A percentile compares a stretch with the other conserved stretches of the same genome.
Evolutionary conservation across 2,797 vertebrate genomes (phyloP).

Genomic region (Nyctalus aviator): DNA sequence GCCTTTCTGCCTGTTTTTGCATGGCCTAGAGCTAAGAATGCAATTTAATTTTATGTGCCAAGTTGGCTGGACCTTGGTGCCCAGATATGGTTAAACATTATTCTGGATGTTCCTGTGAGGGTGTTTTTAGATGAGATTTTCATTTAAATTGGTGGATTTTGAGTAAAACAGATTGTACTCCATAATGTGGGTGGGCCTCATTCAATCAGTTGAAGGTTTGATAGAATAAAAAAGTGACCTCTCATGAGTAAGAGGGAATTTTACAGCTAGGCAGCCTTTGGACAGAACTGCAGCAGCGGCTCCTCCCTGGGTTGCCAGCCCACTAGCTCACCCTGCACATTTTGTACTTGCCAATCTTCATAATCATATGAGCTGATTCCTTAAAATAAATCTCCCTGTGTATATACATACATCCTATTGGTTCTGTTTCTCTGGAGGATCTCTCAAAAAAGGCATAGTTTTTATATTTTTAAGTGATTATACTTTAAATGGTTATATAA

Average conservation of each 20-base stretch:
- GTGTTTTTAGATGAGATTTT: neutral
- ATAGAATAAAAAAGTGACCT: neutral
- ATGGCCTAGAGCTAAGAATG: neutral
- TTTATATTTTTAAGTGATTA: conserved; percentile 20
- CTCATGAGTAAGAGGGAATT: neutral
- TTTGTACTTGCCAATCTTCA: neutral
- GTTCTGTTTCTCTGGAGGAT: conserved; percentile 4
- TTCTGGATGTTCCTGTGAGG: neutral
- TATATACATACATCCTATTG: neutral
- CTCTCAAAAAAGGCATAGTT: neutral
- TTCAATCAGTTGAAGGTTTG: neutral
- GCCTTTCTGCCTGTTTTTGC: neutral
- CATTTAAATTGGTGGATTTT: neutral
- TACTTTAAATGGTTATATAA: neutral
- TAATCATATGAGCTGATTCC: neutral
- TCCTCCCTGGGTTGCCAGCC: neutral
- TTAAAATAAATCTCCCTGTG: neutral
- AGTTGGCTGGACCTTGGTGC: neutral
- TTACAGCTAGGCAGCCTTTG: neutral
- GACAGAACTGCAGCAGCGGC: neutral
- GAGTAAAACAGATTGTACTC: neutral
- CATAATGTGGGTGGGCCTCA: neutral
- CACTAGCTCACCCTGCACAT: neutral
- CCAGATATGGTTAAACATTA: neutral
- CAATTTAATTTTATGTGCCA: neutral